Conservation (phyloP, 2,797 vertebrate genomes). For the Pipistrellus pygmaeus region DNA sequence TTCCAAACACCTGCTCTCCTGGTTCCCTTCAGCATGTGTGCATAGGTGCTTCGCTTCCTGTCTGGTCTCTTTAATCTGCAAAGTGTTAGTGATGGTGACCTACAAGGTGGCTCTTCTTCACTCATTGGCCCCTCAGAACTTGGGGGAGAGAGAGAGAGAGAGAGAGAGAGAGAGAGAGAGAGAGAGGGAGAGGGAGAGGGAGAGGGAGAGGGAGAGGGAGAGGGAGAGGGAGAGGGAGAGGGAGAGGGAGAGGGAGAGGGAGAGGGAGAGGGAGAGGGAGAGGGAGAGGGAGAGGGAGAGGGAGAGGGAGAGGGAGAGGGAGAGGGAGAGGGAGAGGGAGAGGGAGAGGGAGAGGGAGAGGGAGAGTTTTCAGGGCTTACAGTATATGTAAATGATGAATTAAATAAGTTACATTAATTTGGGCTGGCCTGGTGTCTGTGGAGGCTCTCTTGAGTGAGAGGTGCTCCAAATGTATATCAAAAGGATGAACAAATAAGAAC, state of each 20-base stretch:
- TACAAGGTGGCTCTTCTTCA: background rate
- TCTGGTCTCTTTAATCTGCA: background rate
- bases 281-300: too few relatives aligned
- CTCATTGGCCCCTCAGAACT: background rate
- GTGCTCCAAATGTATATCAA: background rate
- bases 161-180: too few relatives aligned
- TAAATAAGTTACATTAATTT: background rate
- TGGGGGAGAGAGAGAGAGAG: too few relatives aligned
- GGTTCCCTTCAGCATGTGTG: background rate
- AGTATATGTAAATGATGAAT: background rate
- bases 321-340: too few relatives aligned
- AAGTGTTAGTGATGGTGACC: background rate
- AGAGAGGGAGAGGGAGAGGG: too few relatives aligned
- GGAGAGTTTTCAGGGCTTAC: background rate
- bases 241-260: too few relatives aligned
- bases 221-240: too few relatives aligned
- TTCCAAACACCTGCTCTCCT: background rate
- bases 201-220: too few relatives aligned
- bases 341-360: too few relatives aligned
- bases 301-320: too few relatives aligned
- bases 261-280: too few relatives aligned
- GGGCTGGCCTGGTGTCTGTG: background rate
- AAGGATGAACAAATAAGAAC: background rate
- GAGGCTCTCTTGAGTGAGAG: background rate
- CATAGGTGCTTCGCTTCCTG: background rate